These are phyloP conservation scores for Archips crataeganus DNA, from an alignment of 2,888 invertebrate species.

Conservation along the genomic window DNA sequence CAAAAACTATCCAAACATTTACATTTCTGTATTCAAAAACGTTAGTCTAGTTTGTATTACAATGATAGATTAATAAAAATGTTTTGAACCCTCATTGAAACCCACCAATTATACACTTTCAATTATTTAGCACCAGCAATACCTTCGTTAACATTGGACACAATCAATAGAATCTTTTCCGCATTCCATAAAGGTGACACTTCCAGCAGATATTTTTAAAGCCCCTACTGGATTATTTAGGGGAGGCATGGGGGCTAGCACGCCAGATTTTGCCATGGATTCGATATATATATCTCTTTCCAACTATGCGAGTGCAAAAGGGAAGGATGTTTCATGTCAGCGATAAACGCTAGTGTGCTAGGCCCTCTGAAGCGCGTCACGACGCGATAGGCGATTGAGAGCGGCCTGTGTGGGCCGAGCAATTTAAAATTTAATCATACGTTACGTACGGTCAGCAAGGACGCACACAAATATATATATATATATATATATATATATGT, in stretches of 20 bases:
- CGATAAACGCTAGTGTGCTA: conserved; percentile 23
- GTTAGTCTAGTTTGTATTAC: no score
- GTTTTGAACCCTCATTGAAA: no score
- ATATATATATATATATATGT: conserved; percentile 1
- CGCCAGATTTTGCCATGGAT: background rate
- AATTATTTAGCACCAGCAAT: conserved; percentile 1
- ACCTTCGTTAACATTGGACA: background rate
- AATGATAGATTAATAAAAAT: no score
- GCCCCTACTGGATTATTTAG: conserved; percentile 55
- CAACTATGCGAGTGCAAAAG: background rate
- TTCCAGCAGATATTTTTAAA: conserved; percentile 49
- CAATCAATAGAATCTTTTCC: conserved; percentile 26
- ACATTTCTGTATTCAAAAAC: no score
- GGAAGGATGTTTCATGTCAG: background rate
- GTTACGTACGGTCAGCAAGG: conserved; percentile 55
- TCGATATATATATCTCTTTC: background rate
- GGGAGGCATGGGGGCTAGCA: conserved; percentile 37
- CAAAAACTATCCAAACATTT: no score
- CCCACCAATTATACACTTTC: background rate
- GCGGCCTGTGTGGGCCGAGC: conserved; percentile 62
- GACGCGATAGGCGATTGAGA: conserved; percentile 57
- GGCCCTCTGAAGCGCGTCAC: conserved; percentile 54
- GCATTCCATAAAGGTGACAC: conserved; percentile 15
- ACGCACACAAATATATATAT: background rate
- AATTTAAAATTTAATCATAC: conserved; percentile 74